phyloP scores from a whole-genome alignment of 1,140 invertebrate species.

The Luehdorfia chinensis region DNA sequence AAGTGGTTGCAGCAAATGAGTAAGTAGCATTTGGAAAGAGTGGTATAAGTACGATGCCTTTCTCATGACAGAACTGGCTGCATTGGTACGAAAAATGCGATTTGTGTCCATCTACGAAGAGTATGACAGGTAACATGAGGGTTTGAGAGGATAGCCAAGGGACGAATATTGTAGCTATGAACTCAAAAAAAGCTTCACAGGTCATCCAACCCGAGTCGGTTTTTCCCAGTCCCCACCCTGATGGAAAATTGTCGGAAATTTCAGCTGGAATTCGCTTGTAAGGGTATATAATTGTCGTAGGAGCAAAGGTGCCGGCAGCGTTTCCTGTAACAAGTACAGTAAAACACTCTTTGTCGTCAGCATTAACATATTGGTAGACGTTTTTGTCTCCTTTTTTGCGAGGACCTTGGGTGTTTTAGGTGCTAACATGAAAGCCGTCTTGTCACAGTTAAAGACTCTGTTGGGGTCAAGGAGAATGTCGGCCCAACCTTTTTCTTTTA shows the following conservation, averaged over 20 bases:
- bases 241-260: constrained; percentile 7
- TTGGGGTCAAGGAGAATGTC: not conserved
- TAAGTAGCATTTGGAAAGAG: constrained; percentile 23
- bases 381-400: constrained; percentile 9
- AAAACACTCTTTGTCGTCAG: constrained; percentile 20
- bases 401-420: constrained; percentile 13
- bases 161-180: not conserved
- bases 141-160: not conserved
- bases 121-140: constrained; percentile 36
- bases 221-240: constrained; percentile 28
- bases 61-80: constrained; percentile 37
- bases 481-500: constrained; percentile 1
- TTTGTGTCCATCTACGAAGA: constrained; percentile 59
- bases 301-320: constrained; percentile 19
- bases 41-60: constrained; percentile 38
- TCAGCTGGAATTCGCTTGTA: constrained; percentile 16
- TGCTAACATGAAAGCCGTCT: constrained; percentile 11
- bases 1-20: constrained; percentile 20
- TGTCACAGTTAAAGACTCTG: constrained; percentile 3
- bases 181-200: not conserved
- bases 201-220: constrained; percentile 66
- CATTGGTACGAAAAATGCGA: constrained; percentile 37
- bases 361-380: constrained; percentile 13
- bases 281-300: constrained; percentile 16
- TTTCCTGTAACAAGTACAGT: constrained; percentile 24